Base-by-base conservation (phyloP, 2,888 invertebrate species). In the Apeira syringaria region DNA sequence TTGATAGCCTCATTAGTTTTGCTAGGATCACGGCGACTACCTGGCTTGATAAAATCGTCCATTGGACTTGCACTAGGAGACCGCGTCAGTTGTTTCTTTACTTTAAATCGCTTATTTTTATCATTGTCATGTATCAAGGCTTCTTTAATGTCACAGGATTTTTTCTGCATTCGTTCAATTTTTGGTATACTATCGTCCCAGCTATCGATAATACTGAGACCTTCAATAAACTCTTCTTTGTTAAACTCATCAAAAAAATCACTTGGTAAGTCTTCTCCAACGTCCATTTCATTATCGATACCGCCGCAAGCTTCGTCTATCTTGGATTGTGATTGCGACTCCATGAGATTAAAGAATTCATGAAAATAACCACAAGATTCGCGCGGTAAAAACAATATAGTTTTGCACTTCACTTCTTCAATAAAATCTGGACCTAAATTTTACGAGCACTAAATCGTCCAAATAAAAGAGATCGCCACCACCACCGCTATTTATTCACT, bases 191-290 rank as follows among this genome's bases (percentile, higher is more conserved):
- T 67, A 18, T 77, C 85, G 30, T 81, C 76, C 87, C 87, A 87
- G 58, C 81, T 85, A 50, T 89, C 89, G 33, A 89, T 78, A 36
- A 89, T 86, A 73, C 82, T 86, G 17, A 89, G 77, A 58, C 88
- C 86, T 59, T 83, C 74, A 59, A 89, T 85, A 60, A 89, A 88
- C 17, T 88, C 87, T 5, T 82, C 87, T 55, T 80, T 88, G 42
- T 51, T 68, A 60, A 89, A 88, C 52, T 88, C 88, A 53, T 89
- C 89, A 57, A 89, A 88, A 61, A 88, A 88, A 70, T 88, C 87
- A 73, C 86, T 88, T 3, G 88, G 83, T 47, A 89, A 67, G 55
- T 88, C 87, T 58, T 88, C 88, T 30, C 42, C 28, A 28, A 49
- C 53, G 18, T 88, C 88, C 30, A 42, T n/a, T n/a, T n/a, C n/a